phyloP scores from a whole-genome alignment of 2,888 invertebrate genomes.

The Pheosia tremula region DNA sequence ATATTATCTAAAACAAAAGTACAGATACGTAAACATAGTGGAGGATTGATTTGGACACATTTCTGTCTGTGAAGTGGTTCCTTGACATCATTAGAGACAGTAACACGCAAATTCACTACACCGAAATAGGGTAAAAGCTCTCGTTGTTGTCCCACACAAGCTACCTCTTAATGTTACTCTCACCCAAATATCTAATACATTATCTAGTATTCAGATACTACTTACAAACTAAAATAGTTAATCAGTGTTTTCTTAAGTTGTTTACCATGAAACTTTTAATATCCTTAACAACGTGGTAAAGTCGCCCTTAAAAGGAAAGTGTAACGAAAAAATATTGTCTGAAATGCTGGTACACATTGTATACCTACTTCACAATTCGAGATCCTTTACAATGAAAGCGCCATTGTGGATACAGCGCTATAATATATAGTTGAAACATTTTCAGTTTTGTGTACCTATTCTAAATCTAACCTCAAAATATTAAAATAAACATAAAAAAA shows the following conservation, averaged over 20 bases:
- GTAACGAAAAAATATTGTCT: slow-evolving; percentile 8
- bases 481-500: too few relatives aligned
- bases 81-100: neutral
- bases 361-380: neutral
- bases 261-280: neutral
- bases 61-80: neutral
- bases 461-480: too few relatives aligned
- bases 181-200: neutral
- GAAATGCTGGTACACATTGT: slow-evolving; percentile 12
- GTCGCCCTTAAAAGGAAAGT: slow-evolving; percentile 1
- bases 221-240: neutral
- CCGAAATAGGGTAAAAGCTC: neutral
- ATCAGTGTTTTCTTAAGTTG: neutral
- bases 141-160: neutral
- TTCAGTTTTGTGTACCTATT: too few relatives aligned
- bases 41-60: neutral
- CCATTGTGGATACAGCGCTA: too few relatives aligned
- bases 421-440: too few relatives aligned
- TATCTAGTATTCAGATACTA: neutral
- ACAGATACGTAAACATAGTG: neutral
- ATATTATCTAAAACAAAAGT: too few relatives aligned
- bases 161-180: neutral
- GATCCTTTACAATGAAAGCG: too few relatives aligned
- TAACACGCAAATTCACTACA: slow-evolving; percentile 1
- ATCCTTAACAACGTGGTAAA: neutral